Base-by-base conservation (phyloP, 2,888 invertebrate genomes). In the Drosophila flavopinicola region DNA sequence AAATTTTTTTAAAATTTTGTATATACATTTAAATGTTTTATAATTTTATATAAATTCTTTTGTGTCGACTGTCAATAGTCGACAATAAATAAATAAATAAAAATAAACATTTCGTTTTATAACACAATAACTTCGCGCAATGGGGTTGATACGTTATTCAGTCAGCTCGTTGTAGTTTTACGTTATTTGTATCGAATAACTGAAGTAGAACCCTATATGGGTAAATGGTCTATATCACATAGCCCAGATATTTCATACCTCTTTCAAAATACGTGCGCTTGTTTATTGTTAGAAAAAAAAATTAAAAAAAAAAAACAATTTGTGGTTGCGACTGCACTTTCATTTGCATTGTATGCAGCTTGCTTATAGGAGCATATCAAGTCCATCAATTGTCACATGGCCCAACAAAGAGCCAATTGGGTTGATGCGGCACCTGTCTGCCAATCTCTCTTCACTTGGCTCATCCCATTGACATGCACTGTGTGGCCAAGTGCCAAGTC, bases 371-470 rank as follows among this genome's bases (percentile, higher is more conserved):
- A 63, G 49, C 74, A 73, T 63, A 53, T 53, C 70, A 63, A 63
- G 63, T 68, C 63, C 23, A 68, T 74, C 74, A 73, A 56, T 63
- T 71, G 74, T 71, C 73, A 54, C 67, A 44, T 30, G 35, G 49
- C 33, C 53, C 53, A 49, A 68, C 58, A 66, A 69, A 53, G 29
- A 13, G 15, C 51, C 68, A 61, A 60, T 67, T 73, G 63, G 63
- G 58, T 63, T 61, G 57, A 67, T 51, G 74, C 44, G 39, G 15
- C 51, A 44, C 51, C 23, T 69, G 41, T 51, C 54, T 63, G 54
- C 15, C 52, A 64, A 56, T 56, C 48, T 35, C 29, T 29, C 17
- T 32, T 20, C 20, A 24, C 47, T n/a, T 42, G 48, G 17, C 38
- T 24, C 38, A 27, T 35, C 24, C 41, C 51, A 51, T 47, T 64